Conservation (phyloP, 2,797 vertebrate genomes). For the Eidolon dupreanum region DNA sequence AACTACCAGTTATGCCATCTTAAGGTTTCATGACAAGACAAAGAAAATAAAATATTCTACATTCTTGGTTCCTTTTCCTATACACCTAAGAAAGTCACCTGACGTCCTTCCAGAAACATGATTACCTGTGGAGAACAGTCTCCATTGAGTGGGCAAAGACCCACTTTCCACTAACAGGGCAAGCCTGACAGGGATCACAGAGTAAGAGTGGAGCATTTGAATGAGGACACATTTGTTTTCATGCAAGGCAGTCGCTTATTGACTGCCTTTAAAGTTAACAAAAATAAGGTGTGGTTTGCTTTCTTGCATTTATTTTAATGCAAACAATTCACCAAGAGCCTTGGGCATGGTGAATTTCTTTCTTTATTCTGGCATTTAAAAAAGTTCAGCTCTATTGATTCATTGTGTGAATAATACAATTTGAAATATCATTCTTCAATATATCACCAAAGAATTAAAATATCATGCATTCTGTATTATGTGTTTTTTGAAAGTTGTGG, state of each 20-base stretch:
- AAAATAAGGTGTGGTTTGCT: background rate
- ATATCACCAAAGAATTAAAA: slow-evolving; percentile 48
- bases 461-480: background rate
- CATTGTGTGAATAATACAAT: slow-evolving; percentile 38
- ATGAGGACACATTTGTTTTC: background rate
- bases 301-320: background rate
- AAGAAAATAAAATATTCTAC: background rate
- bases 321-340: background rate
- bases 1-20: background rate
- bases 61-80: background rate
- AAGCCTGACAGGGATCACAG: background rate
- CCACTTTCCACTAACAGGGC: background rate
- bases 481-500: background rate
- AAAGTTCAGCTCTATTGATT: slow-evolving; percentile 40
- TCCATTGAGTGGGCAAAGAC: background rate
- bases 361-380: background rate
- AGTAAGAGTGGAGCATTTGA: background rate
- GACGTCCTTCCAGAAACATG: background rate
- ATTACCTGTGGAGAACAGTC: background rate
- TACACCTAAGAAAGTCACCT: background rate
- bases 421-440: slow-evolving; percentile 37
- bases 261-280: background rate
- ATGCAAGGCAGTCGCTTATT: background rate
- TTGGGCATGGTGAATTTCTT: background rate
- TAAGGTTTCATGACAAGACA: background rate